Base-by-base conservation (phyloP, 2,888 invertebrate species). In the Sinohyriopsis cumingii region DNA sequence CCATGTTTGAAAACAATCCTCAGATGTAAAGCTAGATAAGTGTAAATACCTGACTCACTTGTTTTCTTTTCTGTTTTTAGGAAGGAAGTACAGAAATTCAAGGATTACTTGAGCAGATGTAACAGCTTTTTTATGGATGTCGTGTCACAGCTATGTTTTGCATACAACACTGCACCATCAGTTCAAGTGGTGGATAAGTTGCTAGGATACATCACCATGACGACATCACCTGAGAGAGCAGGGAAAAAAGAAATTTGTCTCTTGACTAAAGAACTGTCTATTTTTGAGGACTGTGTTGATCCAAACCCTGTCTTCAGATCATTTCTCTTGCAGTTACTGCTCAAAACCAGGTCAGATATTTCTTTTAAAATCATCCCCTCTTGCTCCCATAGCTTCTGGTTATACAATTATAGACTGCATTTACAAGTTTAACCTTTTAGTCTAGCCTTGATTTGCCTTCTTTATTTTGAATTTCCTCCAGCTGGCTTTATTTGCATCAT, bases 261-360 rank as follows among this genome's bases (percentile, higher is more conserved):
- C 22, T 63, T 67, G 20, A 82, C 81, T 15, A 77, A 76, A 60
- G 69, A 76, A 28, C 68, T 85, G 80, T 74, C 76, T 7, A 70
- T 84, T 63, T 77, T 80, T 63, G 75, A 78, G 54, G 82, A 82
- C 62, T 63, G 75, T 28, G 76, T 85, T 71, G 85, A 85, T 70
- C 84, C 83, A 9, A 84, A 9, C 33, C 33, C 33, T 33, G 33
- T 33, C 33, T 33, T 33, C 33, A 33, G 33, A 33, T 33, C 33
- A 33, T 84, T 84, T 65, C 69, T 85, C 55, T 76, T 86, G 45
- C 83, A 86, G 68, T 78, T 84, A 28, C 77, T 86, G 25, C 77
- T 86, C 20, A 67, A 76, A 57, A 76, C 82, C 54, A 79, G 76
- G 85, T 85, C 67, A 61, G 33, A 33, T 7, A 7, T 33, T 33